Conservation (phyloP, 2,113 vertebrate genomes). For the Platysternon megacephalum region DNA sequence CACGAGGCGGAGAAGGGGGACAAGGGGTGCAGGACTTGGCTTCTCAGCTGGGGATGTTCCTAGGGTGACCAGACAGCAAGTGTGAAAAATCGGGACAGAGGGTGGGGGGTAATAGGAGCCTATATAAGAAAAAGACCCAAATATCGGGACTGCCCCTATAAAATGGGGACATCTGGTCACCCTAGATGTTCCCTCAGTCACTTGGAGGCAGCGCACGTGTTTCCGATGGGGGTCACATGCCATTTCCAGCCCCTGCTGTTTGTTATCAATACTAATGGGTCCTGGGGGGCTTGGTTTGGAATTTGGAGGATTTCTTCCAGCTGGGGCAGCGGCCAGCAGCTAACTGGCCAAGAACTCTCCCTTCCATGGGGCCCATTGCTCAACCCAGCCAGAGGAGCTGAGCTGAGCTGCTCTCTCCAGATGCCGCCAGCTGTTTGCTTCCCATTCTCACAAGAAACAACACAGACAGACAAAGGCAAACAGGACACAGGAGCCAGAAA, state of each 20-base stretch:
- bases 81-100: too few relatives aligned
- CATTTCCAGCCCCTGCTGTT: neutral
- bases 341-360: neutral
- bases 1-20: too few relatives aligned
- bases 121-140: too few relatives aligned
- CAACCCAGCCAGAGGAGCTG: neutral
- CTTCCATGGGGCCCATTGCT: neutral
- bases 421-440: neutral
- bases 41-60: neutral
- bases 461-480: neutral
- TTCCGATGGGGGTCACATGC: neutral
- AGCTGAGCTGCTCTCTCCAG: neutral
- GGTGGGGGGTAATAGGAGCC: too few relatives aligned
- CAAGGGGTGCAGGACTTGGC: neutral
- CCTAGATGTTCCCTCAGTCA: neutral
- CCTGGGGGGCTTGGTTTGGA: neutral
- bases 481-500: neutral
- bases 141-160: too few relatives aligned
- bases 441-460: neutral
- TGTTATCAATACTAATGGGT: neutral
- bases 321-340: neutral
- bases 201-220: neutral
- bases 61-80: too few relatives aligned
- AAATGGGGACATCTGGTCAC: too few relatives aligned
- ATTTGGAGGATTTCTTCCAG: neutral